Evolutionary conservation across 1,140 invertebrate species (phyloP), one percentile per base, ranked within the genome.

Genomic region (Idris sp.): DNA sequence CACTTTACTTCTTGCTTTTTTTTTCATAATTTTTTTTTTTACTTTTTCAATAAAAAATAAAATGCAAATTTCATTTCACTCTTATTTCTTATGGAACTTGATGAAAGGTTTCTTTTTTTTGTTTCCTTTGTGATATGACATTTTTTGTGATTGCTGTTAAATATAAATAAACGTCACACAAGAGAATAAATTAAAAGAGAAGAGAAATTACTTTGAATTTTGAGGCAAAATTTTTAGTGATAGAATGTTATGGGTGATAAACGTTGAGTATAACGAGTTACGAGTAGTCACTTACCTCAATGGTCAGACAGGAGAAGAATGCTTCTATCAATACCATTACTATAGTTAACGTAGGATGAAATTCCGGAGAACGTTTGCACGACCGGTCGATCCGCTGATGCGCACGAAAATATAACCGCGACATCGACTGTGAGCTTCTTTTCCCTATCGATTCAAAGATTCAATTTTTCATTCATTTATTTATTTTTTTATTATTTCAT

Each of bases 241-340:
- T 1, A 33, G n/a, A 10, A n/a, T 10, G 7, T 43, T 40, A 31
- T 33, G 15, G 49, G 46, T 22, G 58, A 56, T 49, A 43, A 72
- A 38, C 68, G 28, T 58, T 68, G 62, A 56, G 30, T 26, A 36
- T 58, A 61, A 61, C 51, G 59, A 64, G 43, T 40, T 48, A 40
- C 48, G 41, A 76, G 74, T 76, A 76, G 74, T 76, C 65, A 71
- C 74, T 76, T 71, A 71, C 65, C 67, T 71, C 36, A 56, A 71
- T 76, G 54, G 74, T 76, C 74, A 76, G 74, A 71, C 74, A 22
- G 30, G 44, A 40, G 62, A 62, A 62, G 62, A 68, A 54, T 49
- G 64, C 51, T 69, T n/a, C 38, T 54, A 46, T 28, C 43, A 75
- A 62, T 65, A 58, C 53, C 59, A 67, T 64, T 59, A 54, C 59